These are phyloP conservation scores for Branchellion lobata DNA, from an alignment of 2,888 invertebrate genomes.

Conservation along the genomic window DNA sequence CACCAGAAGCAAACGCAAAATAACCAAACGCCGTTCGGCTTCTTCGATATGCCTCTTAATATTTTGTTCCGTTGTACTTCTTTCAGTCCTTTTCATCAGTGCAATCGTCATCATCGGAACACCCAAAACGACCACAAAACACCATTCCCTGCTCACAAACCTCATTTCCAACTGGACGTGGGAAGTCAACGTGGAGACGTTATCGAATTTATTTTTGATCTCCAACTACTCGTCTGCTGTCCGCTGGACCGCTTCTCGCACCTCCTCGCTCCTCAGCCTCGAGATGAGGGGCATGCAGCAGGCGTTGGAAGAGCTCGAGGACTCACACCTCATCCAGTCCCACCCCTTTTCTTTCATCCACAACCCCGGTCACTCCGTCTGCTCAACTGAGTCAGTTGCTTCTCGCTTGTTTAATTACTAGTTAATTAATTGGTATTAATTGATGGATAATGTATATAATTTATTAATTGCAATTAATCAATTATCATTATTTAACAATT, in stretches of 20 bases:
- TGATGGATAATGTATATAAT: background rate
- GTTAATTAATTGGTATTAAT: background rate
- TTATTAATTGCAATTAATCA: too few relatives aligned
- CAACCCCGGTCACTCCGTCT: slow-evolving; percentile 52
- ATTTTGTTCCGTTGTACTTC: background rate
- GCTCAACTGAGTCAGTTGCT: slow-evolving; percentile 46
- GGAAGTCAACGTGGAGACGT: background rate
- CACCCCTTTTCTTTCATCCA: slow-evolving; percentile 55
- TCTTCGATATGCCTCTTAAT: too few relatives aligned
- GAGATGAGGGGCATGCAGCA: background rate
- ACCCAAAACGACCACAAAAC: background rate
- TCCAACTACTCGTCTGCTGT: background rate
- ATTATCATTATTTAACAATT: too few relatives aligned
- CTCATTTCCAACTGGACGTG: background rate
- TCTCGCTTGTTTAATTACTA: slow-evolving; percentile 52
- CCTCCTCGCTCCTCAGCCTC: background rate
- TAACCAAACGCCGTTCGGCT: background rate
- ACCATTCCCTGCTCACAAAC: background rate
- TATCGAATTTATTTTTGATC: background rate
- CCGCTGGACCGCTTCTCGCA: background rate
- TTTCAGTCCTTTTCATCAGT: background rate
- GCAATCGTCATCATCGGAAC: background rate
- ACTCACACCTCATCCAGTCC: slow-evolving; percentile 53
- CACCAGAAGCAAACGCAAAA: background rate
- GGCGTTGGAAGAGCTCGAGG: slow-evolving; percentile 3